These are phyloP conservation scores for Oreohelix idahoensis DNA, from an alignment of 1,140 invertebrate genomes.

Conservation along the genomic window DNA sequence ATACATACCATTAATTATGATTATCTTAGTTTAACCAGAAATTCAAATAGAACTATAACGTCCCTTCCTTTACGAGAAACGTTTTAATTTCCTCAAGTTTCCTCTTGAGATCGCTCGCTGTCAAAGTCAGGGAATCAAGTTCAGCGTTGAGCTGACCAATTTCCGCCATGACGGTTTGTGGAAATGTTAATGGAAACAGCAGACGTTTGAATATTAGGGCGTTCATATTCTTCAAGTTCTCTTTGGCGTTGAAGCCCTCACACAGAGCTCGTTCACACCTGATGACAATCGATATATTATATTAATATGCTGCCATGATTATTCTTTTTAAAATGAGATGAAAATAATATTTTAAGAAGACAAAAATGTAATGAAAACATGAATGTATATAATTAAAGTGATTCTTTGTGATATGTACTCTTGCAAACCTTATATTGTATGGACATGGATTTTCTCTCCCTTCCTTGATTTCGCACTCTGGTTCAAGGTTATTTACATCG, in stretches of 20 bases:
- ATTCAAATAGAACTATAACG: not conserved
- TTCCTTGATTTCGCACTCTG: slow-evolving; percentile 54
- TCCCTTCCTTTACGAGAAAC: not conserved
- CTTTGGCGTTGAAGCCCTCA: slow-evolving; percentile 67
- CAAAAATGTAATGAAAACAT: too few relatives aligned
- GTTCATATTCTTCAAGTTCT: slow-evolving; percentile 67
- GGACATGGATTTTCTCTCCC: slow-evolving; percentile 48
- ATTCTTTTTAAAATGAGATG: too few relatives aligned
- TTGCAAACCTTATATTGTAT: slow-evolving; percentile 52
- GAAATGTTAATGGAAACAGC: slow-evolving; percentile 58
- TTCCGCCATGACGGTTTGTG: slow-evolving; percentile 42
- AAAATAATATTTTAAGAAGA: too few relatives aligned
- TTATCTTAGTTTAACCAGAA: too few relatives aligned
- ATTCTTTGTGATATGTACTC: not conserved
- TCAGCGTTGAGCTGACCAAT: slow-evolving; percentile 51
- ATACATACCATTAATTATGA: too few relatives aligned
- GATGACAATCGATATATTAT: not conserved
- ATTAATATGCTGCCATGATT: too few relatives aligned
- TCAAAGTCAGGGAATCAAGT: slow-evolving; percentile 48
- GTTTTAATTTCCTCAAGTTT: slow-evolving; percentile 30
- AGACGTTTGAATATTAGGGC: slow-evolving; percentile 62
- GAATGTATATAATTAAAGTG: too few relatives aligned
- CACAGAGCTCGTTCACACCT: slow-evolving; percentile 57
- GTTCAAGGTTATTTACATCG: slow-evolving; percentile 70
- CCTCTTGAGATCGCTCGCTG: slow-evolving; percentile 38